These are phyloP conservation scores for Chionomys nivalis DNA, from an alignment of 2,113 vertebrate species.

Conservation along the genomic window DNA sequence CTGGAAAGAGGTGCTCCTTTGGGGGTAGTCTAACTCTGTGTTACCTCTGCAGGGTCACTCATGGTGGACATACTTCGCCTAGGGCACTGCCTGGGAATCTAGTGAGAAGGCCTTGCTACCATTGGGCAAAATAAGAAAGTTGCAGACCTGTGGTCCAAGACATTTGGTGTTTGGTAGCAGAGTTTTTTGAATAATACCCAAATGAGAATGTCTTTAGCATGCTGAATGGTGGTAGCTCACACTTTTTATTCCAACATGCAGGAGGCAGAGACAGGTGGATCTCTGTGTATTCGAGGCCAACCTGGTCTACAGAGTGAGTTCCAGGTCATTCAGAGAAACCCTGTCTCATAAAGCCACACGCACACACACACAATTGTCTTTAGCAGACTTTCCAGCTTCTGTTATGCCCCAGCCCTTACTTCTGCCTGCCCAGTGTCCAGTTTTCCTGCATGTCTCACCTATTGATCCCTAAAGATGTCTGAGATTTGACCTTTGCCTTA, in stretches of 20 bases:
- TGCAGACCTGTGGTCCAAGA: not conserved
- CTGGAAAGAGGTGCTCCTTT: not conserved
- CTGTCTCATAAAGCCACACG: too few relatives aligned
- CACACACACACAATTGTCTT: not conserved
- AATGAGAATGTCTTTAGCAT: not conserved
- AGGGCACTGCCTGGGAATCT: not conserved
- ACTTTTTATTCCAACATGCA: too few relatives aligned
- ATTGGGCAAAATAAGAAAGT: not conserved
- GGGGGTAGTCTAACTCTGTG: not conserved
- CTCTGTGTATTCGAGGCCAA: too few relatives aligned
- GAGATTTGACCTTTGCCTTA: conserved; percentile 23
- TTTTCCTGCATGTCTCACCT: not conserved
- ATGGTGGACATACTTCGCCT: not conserved
- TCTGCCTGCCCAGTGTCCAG: not conserved
- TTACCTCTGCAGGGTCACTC: not conserved
- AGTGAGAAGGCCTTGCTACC: not conserved
- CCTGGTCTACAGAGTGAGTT: too few relatives aligned
- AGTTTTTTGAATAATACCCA: not conserved
- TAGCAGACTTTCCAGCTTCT: not conserved
- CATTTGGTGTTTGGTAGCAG: not conserved
- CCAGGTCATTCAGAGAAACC: too few relatives aligned
- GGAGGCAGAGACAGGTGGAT: too few relatives aligned
- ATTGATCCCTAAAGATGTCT: not conserved
- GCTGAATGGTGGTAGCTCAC: too few relatives aligned
- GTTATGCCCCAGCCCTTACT: not conserved